Base-by-base conservation (phyloP, 1,140 invertebrate genomes). In the Cyclargus thomasi region DNA sequence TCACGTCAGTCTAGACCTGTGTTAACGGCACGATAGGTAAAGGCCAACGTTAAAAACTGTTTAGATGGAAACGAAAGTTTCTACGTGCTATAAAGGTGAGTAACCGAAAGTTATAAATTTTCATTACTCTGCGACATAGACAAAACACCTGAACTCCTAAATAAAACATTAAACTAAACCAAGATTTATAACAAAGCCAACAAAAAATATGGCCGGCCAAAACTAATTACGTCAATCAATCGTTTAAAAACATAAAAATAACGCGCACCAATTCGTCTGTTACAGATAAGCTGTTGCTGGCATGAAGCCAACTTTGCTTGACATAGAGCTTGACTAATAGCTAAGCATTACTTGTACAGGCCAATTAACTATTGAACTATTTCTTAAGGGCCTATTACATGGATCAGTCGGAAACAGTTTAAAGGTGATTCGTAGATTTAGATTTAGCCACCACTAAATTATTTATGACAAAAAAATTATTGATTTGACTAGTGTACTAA, bases 241-340 rank as follows among this genome's bases (percentile, higher is more conserved):
- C 67, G 18, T 69, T 69, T 59, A 20, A 59, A 59, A 59, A 20
- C 18, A 20, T 59, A 59, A 59, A 59, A 59, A 59, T 59, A 59
- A 59, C 55, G 55, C 17, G 18, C 17, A 59, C 55, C 55, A 18
- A 59, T 59, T 11, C 55, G 64, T 72, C 64, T 66, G 55, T 64
- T 53, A 68, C 55, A 68, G 59, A 71, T 69, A 72, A 68, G 65
- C 67, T 66, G 20, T 53, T 35, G 16, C 65, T 72, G 70, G 70
- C 70, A 59, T 67, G 65, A 69, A 62, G 18, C 55, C 55, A 59
- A 59, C 55, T 55, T 20, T 21, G 21, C 55, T 59, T 59, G 55
- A 59, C 55, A 21, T 20, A 21, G 7, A 20, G 17, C 55, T 59
- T 59, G 55, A 59, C 55, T 59, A 59, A 59, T 59, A 59, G 55